Evolutionary conservation across 2,113 vertebrate genomes (phyloP), one percentile per base, ranked within the genome.

Genomic region (Triplophysa siluroides): DNA sequence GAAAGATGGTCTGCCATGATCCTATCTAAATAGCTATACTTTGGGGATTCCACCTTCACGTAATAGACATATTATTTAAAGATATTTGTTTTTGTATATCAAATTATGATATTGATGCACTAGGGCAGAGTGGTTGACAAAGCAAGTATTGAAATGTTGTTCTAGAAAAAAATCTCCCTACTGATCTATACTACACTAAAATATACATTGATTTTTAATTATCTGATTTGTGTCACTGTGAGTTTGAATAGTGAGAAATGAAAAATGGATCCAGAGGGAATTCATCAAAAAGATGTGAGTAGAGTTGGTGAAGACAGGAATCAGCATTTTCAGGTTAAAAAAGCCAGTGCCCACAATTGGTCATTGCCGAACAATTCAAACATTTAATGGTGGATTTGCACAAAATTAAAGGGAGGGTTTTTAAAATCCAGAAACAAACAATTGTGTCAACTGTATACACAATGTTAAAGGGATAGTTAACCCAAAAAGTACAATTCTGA

Each of bases 21-120:
- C 60, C 60, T 63, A 43, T 85, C 74, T 70, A 58, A 64, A 38
- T 38, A 19, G 67, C 71, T 64, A 73, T 60, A 67, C 75, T 74
- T 54, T 10, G 41, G 61, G 70, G 41, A 83, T 63, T 78, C 50
- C 78, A 78, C 78, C 81, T 78, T 81, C 18, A 29, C 21, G 50
- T 75, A 33, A 13, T 14, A 61, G 75, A 61, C 47, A 62, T 61
- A 76, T 64, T 24, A 72, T 16, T 50, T 54, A 24, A 72, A 10
- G 21, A 10, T 10, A 24, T 5, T 63, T 63, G 33, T 38, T 7
- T 38, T 38, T 38, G 5, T 71, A 79, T 62, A 71, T 77, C n/a
- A 78, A 71, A 81, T 72, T 78, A 83, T 79, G 65, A 67, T 79
- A 83, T 78, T 75, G 78, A 78, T 76, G 60, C 72, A 76, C 23